Percentiles rank a stretch among this genome's conserved stretches.
Conservation (phyloP, 2,113 vertebrate genomes). For the Psammodynastes pulverulentus region DNA sequence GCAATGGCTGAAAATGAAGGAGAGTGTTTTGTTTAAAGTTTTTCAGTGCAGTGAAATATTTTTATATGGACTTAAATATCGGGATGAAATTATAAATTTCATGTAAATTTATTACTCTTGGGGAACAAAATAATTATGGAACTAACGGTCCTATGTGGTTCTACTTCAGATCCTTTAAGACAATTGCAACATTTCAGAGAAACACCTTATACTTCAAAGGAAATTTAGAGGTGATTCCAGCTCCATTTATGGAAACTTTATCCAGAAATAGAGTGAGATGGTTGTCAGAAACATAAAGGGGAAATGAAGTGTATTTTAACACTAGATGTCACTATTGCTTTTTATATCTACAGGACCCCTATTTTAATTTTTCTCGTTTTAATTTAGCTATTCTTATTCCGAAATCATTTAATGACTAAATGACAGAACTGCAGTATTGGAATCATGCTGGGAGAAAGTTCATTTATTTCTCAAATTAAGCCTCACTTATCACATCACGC, state of each 20-base stretch:
- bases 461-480: not conserved
- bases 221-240: not conserved
- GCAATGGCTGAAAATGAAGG: not conserved
- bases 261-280: fast-evolving
- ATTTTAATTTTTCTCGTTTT: not conserved
- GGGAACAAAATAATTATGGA: not conserved
- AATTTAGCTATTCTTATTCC: not conserved
- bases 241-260: not conserved
- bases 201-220: not conserved
- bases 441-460: not conserved
- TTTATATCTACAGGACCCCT: not conserved
- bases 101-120: not conserved
- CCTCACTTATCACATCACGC: not conserved
- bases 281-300: fast-evolving
- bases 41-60: not conserved
- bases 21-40: not conserved
- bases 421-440: not conserved
- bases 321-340: constrained; percentile 28
- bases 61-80: not conserved
- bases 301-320: not conserved
- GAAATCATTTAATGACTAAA: not conserved
- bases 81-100: not conserved
- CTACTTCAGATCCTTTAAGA: not conserved
- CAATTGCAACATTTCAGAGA: not conserved
- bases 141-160: not conserved